Evolutionary conservation across 2,797 vertebrate species (phyloP).

Genomic region (Capromys pilorides): DNA sequence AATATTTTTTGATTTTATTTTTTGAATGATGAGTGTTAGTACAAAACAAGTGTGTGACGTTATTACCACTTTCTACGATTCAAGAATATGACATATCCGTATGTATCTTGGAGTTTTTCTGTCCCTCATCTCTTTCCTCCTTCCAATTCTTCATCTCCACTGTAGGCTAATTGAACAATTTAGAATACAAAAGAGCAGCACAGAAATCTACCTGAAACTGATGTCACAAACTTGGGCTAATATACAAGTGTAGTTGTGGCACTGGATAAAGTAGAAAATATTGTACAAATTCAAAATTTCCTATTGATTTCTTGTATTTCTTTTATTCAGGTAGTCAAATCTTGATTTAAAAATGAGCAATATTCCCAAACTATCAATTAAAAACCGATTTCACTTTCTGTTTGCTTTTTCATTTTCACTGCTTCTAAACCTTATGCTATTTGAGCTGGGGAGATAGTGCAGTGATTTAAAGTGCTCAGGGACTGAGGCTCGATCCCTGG

Average conservation of each 20-base stretch:
- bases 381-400: slow-evolving; percentile 80
- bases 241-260: slow-evolving; percentile 6
- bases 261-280: background rate
- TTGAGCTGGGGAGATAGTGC: too few relatives aligned
- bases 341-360: slow-evolving; percentile 56
- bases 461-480: too few relatives aligned
- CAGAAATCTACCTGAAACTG: background rate
- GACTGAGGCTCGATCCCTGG: too few relatives aligned
- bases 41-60: background rate
- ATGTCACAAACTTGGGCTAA: slow-evolving; percentile 16
- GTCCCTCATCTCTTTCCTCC: background rate
- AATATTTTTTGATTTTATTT: slow-evolving; percentile 47
- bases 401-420: slow-evolving; percentile 85
- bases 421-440: slow-evolving; percentile 85
- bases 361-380: slow-evolving; percentile 43
- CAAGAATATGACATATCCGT: background rate
- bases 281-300: slow-evolving; percentile 31
- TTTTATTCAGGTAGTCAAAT: slow-evolving; percentile 55
- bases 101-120: background rate
- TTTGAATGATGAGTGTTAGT: slow-evolving; percentile 21
- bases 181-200: slow-evolving; percentile 36
- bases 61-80: background rate
- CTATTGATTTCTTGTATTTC: slow-evolving; percentile 29
- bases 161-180: slow-evolving; percentile 17
- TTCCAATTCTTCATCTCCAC: background rate